These are phyloP conservation scores for Chymomyza caudatula DNA, from an alignment of 2,888 invertebrate species.

Conservation along the genomic window DNA sequence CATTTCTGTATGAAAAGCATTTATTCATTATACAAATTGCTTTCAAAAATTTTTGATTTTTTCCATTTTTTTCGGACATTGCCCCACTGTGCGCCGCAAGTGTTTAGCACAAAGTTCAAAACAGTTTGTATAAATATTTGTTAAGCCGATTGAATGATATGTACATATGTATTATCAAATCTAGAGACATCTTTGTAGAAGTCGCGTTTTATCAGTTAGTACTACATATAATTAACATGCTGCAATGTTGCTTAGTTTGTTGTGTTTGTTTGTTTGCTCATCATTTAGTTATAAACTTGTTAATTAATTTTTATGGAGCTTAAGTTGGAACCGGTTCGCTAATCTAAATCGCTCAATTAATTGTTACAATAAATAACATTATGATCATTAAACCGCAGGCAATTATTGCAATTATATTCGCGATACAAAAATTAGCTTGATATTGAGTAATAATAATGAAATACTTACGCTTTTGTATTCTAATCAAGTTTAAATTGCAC, in stretches of 20 bases:
- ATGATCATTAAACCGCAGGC: not conserved
- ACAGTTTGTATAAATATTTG: constrained; percentile 34
- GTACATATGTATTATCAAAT: not conserved
- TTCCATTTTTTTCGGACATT: too few relatives aligned
- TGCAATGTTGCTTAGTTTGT: not conserved
- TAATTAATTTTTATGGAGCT: not conserved
- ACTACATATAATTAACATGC: not conserved
- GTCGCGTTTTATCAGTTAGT: too few relatives aligned
- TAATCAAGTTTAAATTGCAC: not conserved
- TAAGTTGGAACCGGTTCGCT: not conserved
- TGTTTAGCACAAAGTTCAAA: constrained; percentile 44
- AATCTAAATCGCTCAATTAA: not conserved
- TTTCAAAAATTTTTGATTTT: too few relatives aligned
- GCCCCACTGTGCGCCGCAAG: too few relatives aligned
- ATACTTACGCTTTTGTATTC: not conserved
- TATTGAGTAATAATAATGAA: not conserved
- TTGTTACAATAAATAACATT: not conserved
- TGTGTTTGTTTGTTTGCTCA: constrained; percentile 7
- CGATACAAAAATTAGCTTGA: too few relatives aligned
- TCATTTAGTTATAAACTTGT: constrained; percentile 7
- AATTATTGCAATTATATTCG: not conserved
- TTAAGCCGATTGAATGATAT: constrained; percentile 10
- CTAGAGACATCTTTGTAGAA: too few relatives aligned
- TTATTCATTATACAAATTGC: too few relatives aligned
- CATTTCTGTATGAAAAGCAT: too few relatives aligned